Conservation (phyloP, 1,140 invertebrate species). For the Zaprionus ornatus region DNA sequence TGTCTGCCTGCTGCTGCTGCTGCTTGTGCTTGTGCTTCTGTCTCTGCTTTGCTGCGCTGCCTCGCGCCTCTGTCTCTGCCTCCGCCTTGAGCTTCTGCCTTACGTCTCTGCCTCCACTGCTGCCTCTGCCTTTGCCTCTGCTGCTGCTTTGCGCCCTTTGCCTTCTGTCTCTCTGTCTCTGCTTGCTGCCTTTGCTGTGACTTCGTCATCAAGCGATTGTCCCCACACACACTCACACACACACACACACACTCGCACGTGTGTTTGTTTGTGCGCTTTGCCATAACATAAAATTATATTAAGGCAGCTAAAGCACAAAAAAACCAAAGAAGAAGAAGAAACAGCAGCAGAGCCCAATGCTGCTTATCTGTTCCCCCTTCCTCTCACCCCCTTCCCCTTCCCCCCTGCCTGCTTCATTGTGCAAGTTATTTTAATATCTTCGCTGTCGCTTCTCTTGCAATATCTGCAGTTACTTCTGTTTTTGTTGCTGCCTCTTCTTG, state of each 20-base stretch:
- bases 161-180: background rate
- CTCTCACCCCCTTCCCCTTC: background rate
- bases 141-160: background rate
- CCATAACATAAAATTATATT: slow-evolving; percentile 73
- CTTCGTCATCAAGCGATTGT: slow-evolving; percentile 55
- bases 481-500: slow-evolving; percentile 13
- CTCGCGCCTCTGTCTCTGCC: background rate
- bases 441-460: slow-evolving; percentile 34
- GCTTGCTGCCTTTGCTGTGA: slow-evolving; percentile 27
- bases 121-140: slow-evolving; percentile 41
- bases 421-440: slow-evolving; percentile 77
- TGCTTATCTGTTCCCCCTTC: slow-evolving; percentile 62
- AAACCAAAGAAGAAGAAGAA: background rate
- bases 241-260: slow-evolving; percentile 33
- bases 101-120: background rate
- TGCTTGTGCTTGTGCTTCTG: background rate
- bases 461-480: slow-evolving; percentile 29
- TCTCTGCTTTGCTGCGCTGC: background rate
- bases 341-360: slow-evolving; percentile 1
- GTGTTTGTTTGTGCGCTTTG: slow-evolving; percentile 41
- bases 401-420: slow-evolving; percentile 32
- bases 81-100: background rate
- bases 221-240: slow-evolving; percentile 32
- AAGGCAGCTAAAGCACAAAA: slow-evolving; percentile 52
- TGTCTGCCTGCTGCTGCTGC: slow-evolving; percentile 42